These are phyloP conservation scores for Pyrochroa serraticornis DNA, from an alignment of 2,888 invertebrate species.

Conservation along the genomic window DNA sequence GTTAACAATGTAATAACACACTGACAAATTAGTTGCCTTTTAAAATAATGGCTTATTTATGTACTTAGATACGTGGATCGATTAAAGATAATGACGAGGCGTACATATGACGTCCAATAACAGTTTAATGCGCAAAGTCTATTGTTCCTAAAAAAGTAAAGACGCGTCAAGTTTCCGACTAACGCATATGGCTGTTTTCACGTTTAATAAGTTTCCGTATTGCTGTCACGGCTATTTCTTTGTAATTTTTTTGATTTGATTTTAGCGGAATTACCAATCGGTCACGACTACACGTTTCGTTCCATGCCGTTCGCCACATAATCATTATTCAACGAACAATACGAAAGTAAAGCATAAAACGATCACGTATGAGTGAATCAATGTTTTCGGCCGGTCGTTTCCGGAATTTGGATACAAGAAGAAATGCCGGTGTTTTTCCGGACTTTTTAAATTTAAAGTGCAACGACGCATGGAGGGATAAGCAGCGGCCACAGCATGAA, in stretches of 20 bases:
- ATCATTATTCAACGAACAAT: conserved; percentile 11
- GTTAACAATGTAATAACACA: conserved; percentile 29
- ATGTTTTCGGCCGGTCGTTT: no score
- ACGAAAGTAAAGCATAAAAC: conserved; percentile 1
- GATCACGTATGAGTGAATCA: conserved; percentile 17
- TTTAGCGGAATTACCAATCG: conserved; percentile 6
- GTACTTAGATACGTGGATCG: conserved; percentile 15
- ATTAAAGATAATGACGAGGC: conserved; percentile 21
- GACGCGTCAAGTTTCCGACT: conserved; percentile 2
- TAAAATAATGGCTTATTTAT: conserved; percentile 29
- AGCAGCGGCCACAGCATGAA: no score
- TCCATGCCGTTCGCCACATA: conserved; percentile 7
- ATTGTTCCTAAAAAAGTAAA: background rate
- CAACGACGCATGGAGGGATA: no score
- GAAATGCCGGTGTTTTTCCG: no score
- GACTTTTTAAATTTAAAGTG: no score
- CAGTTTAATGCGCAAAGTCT: conserved; percentile 3
- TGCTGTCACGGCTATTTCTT: background rate
- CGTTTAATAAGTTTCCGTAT: conserved; percentile 1
- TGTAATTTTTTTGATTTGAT: background rate
- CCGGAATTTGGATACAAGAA: no score
- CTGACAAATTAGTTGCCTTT: conserved; percentile 29
- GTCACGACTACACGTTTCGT: conserved; percentile 19
- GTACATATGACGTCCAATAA: conserved; percentile 14
- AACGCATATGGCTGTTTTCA: background rate